Conservation (phyloP, 1,140 invertebrate genomes). For the Drosophila simulans region DNA sequence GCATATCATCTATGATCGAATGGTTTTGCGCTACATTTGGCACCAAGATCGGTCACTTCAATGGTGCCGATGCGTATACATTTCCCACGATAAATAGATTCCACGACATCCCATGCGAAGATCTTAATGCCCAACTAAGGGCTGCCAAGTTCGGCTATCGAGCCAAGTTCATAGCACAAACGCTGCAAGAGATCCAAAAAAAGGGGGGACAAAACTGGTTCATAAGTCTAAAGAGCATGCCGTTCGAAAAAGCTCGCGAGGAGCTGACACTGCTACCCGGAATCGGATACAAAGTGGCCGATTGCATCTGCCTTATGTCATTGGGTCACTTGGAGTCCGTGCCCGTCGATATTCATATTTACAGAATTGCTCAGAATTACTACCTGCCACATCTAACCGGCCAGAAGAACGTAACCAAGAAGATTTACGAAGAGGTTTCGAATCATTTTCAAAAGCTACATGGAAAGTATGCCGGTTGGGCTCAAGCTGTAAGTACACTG, state of each 20-base stretch:
- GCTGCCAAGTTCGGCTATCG: slow-evolving; percentile 96
- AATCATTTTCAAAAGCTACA: slow-evolving; percentile 92
- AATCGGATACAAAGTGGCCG: slow-evolving; percentile 97
- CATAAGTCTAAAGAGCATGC: slow-evolving; percentile 87
- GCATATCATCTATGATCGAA: slow-evolving; percentile 96
- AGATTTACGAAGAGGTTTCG: slow-evolving; percentile 94
- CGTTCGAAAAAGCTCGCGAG: slow-evolving; percentile 90
- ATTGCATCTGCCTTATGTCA: slow-evolving; percentile 99
- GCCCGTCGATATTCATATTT: slow-evolving; percentile 98
- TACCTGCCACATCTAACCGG: slow-evolving; percentile 93
- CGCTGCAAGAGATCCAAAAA: slow-evolving; percentile 88
- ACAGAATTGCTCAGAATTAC: slow-evolving; percentile 93
- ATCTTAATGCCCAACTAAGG: slow-evolving; percentile 90
- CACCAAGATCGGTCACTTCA: slow-evolving; percentile 88
- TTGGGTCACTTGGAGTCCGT: slow-evolving; percentile 94
- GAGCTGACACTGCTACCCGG: slow-evolving; percentile 92
- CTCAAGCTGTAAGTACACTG: slow-evolving; percentile 91
- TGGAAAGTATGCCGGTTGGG: slow-evolving; percentile 97
- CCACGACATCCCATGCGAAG: not conserved
- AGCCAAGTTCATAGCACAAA: slow-evolving; percentile 92
- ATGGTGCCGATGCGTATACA: slow-evolving; percentile 89
- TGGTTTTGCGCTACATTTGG: slow-evolving; percentile 95
- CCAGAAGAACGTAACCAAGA: slow-evolving; percentile 92
- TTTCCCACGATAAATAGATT: slow-evolving; percentile 90
- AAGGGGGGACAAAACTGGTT: slow-evolving; percentile 91